Percentiles rank a stretch among this genome's conserved stretches.
Evolutionary conservation across 2,888 invertebrate species (phyloP).

Genomic region (Conomelus anceps): DNA sequence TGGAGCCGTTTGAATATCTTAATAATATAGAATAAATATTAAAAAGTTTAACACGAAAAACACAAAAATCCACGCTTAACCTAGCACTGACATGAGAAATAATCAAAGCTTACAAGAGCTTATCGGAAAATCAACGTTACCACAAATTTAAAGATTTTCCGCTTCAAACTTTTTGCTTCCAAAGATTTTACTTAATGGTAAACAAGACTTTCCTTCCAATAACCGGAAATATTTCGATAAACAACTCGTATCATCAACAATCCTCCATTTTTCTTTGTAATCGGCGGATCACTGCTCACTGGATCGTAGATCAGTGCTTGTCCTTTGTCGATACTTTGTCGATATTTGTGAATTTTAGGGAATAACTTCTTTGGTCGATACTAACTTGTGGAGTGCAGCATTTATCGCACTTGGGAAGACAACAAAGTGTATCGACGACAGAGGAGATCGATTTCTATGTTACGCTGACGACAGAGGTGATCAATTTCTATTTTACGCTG

Average conservation of each 20-base stretch:
- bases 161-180: neutral
- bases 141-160: neutral
- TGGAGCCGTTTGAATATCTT: too few relatives aligned
- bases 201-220: neutral
- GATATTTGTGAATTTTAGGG: too few relatives aligned
- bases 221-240: neutral
- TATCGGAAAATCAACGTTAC: neutral
- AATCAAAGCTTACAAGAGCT: neutral
- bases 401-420: too few relatives aligned
- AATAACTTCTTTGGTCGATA: too few relatives aligned
- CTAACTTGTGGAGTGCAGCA: too few relatives aligned
- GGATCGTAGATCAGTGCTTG: too few relatives aligned
- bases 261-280: neutral
- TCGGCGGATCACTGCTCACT: neutral
- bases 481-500: too few relatives aligned
- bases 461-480: too few relatives aligned
- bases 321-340: neutral
- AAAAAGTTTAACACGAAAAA: neutral
- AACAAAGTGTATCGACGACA: too few relatives aligned
- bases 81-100: neutral
- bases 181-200: neutral
- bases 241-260: neutral
- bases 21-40: too few relatives aligned
- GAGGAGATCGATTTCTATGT: too few relatives aligned
- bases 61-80: neutral